phyloP scores from a whole-genome alignment of 2,888 invertebrate species.

The Petrophora chlorosata region DNA sequence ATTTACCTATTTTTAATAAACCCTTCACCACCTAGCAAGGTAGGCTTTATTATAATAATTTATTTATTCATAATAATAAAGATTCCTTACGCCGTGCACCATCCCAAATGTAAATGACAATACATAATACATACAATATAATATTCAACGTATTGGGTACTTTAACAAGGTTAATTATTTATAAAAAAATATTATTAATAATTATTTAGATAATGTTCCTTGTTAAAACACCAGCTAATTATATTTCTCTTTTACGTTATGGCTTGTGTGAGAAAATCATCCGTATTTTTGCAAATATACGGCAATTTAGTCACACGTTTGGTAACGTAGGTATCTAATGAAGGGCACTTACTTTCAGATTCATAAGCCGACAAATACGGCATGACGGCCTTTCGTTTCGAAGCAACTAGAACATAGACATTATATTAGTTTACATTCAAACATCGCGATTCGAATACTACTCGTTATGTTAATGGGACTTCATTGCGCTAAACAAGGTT shows the following conservation, averaged over 20 bases:
- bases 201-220: too few relatives aligned
- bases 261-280: background rate
- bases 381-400: constrained; percentile 54
- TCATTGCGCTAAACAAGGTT: background rate
- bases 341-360: constrained; percentile 67
- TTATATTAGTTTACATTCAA: constrained; percentile 18
- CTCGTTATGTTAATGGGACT: too few relatives aligned
- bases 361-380: constrained; percentile 51
- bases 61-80: background rate
- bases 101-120: background rate
- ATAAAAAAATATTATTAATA: too few relatives aligned
- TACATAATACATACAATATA: constrained; percentile 7
- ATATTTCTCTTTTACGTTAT: too few relatives aligned
- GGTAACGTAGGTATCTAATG: background rate
- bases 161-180: too few relatives aligned
- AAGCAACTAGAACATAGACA: constrained; percentile 34
- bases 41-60: background rate
- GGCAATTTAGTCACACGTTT: background rate
- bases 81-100: background rate
- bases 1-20: constrained; percentile 33
- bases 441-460: too few relatives aligned
- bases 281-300: too few relatives aligned
- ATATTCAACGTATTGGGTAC: background rate
- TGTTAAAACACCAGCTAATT: too few relatives aligned
- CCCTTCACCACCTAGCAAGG: too few relatives aligned